A percentile compares a stretch with the other conserved stretches of the same genome.
Conservation (phyloP, 1,140 invertebrate genomes). For the Aphelinus certus region DNA sequence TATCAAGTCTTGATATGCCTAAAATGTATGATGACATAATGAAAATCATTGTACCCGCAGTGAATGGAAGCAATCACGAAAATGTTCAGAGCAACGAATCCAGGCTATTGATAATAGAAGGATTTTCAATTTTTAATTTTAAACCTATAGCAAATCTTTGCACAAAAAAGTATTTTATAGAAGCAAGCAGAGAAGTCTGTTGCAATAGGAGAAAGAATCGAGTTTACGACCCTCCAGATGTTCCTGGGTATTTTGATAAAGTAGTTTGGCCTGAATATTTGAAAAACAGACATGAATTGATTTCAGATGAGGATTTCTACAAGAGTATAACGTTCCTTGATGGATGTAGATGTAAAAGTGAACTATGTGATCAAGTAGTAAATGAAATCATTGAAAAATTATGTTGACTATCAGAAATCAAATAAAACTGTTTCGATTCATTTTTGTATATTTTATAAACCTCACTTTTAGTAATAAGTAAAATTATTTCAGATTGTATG, state of each 20-base stretch:
- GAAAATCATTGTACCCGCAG: constrained; percentile 43
- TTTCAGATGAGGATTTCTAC: constrained; percentile 44
- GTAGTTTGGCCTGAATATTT: constrained; percentile 81
- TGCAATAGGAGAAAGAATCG: constrained; percentile 69
- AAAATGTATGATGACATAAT: constrained; percentile 72
- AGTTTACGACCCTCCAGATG: constrained; percentile 80
- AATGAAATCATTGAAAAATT: constrained; percentile 41
- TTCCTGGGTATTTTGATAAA: constrained; percentile 80
- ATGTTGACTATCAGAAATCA: not conserved
- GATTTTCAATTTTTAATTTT: constrained; percentile 80
- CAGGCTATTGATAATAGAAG: constrained; percentile 77
- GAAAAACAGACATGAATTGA: constrained; percentile 54
- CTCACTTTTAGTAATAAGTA: too few relatives aligned
- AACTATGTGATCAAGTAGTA: constrained; percentile 51
- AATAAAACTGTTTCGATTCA: not conserved
- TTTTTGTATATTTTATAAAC: too few relatives aligned
- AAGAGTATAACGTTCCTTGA: constrained; percentile 55
- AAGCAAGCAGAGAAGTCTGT: constrained; percentile 75
- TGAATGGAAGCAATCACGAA: constrained; percentile 13
- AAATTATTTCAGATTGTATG: too few relatives aligned
- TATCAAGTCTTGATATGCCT: constrained; percentile 79
- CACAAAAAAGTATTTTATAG: constrained; percentile 78
- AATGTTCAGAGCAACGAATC: constrained; percentile 44
- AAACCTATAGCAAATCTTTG: constrained; percentile 73
- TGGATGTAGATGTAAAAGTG: constrained; percentile 50